Evolutionary conservation across 1,140 invertebrate species (phyloP).

Genomic region (Aphaenogaster rudis): DNA sequence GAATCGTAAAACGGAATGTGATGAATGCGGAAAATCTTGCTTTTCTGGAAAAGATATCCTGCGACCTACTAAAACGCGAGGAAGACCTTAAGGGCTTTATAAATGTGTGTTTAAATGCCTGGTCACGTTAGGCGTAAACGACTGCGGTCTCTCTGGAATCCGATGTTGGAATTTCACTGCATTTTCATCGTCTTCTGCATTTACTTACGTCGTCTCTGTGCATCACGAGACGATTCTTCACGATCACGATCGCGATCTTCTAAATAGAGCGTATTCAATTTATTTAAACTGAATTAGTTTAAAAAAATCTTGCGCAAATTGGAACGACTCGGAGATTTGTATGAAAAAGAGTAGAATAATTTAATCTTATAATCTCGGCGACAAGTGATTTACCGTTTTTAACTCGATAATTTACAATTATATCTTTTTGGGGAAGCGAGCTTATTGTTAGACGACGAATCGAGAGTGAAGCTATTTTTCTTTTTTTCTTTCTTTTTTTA

Average conservation of each 20-base stretch:
- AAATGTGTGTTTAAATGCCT: slow-evolving; percentile 30
- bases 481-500: neutral
- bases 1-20: neutral
- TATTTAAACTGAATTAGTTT: neutral
- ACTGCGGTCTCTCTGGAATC: slow-evolving; percentile 39
- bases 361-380: too few relatives aligned
- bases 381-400: neutral
- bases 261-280: neutral
- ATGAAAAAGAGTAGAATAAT: neutral
- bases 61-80: neutral
- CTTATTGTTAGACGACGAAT: neutral
- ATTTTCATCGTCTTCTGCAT: slow-evolving; percentile 6
- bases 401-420: neutral
- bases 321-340: neutral
- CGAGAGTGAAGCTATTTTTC: neutral
- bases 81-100: neutral
- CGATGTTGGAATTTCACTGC: slow-evolving; percentile 14
- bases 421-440: neutral
- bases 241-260: neutral
- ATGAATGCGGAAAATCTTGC: neutral
- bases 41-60: neutral
- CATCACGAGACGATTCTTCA: neutral
- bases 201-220: neutral
- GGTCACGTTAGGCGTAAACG: slow-evolving; percentile 13
- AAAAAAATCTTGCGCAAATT: neutral